A percentile compares a stretch with the other conserved stretches of the same genome.
Evolutionary conservation across 53 echinoderm and acorn worm genomes (phyloP).

Genomic region (Arbacia lixula): DNA sequence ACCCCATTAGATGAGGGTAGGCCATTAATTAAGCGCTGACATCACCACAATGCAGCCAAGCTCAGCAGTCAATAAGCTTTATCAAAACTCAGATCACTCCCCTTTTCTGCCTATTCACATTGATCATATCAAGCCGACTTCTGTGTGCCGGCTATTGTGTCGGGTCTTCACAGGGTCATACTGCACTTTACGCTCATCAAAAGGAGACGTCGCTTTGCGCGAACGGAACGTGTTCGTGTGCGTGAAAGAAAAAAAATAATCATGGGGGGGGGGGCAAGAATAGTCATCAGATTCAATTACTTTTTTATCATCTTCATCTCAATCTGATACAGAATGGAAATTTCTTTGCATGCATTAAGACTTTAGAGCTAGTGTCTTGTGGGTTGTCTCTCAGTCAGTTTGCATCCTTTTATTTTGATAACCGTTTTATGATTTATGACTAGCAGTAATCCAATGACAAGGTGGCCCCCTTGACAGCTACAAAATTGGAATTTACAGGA

Average conservation of each 20-base stretch:
- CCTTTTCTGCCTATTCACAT: constrained; percentile 38
- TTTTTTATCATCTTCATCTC: constrained; percentile 42
- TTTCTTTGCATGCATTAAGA: constrained; percentile 30
- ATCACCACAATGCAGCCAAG: constrained; percentile 30
- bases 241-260: constrained; percentile 4
- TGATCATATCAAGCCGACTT: constrained; percentile 20
- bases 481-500: too few species aligned
- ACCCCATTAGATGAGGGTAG: constrained; percentile 46
- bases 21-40: constrained; percentile 53
- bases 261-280: constrained; percentile 13
- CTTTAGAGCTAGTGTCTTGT: constrained; percentile 22
- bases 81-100: constrained; percentile 42
- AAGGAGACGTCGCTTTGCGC: constrained; percentile 17
- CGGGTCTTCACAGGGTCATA: constrained; percentile 19
- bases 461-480: too few species aligned
- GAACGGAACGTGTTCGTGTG: constrained; percentile 29
- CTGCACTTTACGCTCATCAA: constrained; percentile 47
- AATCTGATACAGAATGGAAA: constrained; percentile 36
- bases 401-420: neutral
- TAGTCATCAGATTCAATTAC: constrained; percentile 39
- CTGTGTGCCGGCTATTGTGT: constrained; percentile 2
- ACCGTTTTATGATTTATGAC: too few species aligned
- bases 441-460: too few species aligned
- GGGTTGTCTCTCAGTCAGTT: neutral
- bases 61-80: constrained; percentile 30